Base-by-base conservation (phyloP, 2,113 vertebrate species). In the Mixornis gularis region DNA sequence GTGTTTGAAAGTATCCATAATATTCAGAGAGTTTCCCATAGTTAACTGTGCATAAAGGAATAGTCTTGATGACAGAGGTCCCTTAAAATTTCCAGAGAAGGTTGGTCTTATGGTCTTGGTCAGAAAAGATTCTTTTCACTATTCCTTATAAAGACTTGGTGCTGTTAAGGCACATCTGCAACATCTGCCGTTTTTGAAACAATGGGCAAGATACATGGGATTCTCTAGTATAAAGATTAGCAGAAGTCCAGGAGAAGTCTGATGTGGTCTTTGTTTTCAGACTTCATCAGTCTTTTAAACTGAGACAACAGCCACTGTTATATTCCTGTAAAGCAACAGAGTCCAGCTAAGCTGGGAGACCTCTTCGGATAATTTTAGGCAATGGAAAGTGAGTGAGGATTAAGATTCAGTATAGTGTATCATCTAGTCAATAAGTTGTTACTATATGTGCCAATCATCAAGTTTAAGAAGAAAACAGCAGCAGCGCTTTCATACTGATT, bases 1-100 rank as follows among this genome's bases (percentile, higher is more conserved):
- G 8, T 0, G 0, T 59, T 80, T 44, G 22, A 79, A 64, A 71
- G 55, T 64, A 41, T 43, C 6, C 5, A 29, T 46, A 71, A 26
- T 40, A 76, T 70, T 69, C 40, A 12, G 15, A 49, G 41, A 56
- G 4, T 56, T 92, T 78, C 20, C 22, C 25, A 9, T 6, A 1
- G 9, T 17, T 32, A 38, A 26, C 16, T 13, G 5, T 6, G 5
- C 16, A 17, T 9, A 0, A 15, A 79, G 43, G 21, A 17, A 15
- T 38, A 26, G 7, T 11, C 25, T 36, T 51, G 34, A 25, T 27
- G 55, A 62, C 4, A 66, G 16, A 1, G 16, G 17, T 46, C 26
- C 20, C 38, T 86, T 34, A 36, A 44, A 72, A 64, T 81, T 73
- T 73, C 34, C 4, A n/a, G 53, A 71, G 18, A 78, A 81, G 43